Evolutionary conservation across 1,140 invertebrate genomes (phyloP).

Genomic region (Nasonia giraulti): DNA sequence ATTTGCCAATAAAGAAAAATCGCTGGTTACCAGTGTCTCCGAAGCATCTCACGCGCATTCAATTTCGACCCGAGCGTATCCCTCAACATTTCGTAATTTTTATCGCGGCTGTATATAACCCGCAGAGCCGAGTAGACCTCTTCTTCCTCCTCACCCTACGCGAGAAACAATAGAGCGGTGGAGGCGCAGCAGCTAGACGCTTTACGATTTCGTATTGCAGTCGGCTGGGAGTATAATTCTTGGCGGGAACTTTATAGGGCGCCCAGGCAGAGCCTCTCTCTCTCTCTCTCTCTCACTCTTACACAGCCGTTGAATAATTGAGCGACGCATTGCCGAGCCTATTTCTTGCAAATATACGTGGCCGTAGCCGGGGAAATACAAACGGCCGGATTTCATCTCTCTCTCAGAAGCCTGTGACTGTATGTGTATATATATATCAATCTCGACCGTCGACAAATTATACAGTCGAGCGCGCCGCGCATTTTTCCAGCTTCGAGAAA

Average conservation of each 20-base stretch:
- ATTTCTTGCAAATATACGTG: slow-evolving; percentile 27
- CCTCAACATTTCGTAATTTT: slow-evolving; percentile 44
- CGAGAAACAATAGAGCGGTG: slow-evolving; percentile 41
- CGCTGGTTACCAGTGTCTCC: too few relatives aligned
- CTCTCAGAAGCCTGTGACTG: neutral
- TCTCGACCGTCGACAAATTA: slow-evolving; percentile 37
- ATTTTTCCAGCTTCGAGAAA: slow-evolving; percentile 4
- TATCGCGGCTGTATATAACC: slow-evolving; percentile 25
- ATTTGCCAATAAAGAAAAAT: too few relatives aligned
- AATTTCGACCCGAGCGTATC: neutral
- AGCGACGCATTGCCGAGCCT: slow-evolving; percentile 25
- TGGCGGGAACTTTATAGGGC: slow-evolving; percentile 43
- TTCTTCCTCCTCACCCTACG: neutral
- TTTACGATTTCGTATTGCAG: slow-evolving; percentile 47
- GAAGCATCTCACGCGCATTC: neutral
- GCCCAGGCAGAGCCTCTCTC: neutral
- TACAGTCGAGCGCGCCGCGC: neutral
- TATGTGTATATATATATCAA: slow-evolving; percentile 31
- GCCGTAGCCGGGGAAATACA: slow-evolving; percentile 34
- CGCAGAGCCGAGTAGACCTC: neutral
- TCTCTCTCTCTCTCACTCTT: slow-evolving; percentile 7
- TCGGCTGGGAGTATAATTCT: slow-evolving; percentile 44
- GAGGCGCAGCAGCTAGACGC: neutral
- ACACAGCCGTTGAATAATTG: slow-evolving; percentile 33
- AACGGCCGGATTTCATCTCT: slow-evolving; percentile 35